Evolutionary conservation across 2,113 vertebrate species (phyloP).

Genomic region (Notechis scutatus): DNA sequence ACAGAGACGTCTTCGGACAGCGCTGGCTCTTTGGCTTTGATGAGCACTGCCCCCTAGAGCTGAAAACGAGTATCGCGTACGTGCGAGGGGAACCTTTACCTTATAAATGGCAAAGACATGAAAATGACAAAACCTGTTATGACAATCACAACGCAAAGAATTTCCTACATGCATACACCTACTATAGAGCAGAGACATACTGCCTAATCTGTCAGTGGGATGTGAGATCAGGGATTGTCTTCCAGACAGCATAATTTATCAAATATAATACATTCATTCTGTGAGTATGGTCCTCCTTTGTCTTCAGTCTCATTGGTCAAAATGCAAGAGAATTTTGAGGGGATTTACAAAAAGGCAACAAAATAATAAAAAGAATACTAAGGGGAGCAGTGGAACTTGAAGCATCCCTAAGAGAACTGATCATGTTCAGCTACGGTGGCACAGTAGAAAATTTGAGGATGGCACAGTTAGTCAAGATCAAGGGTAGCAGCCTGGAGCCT

Average conservation of each 20-base stretch:
- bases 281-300: not conserved
- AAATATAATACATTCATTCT: not conserved
- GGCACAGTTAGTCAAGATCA: too few relatives aligned
- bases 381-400: too few relatives aligned
- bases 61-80: too few relatives aligned
- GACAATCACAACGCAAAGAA: not conserved
- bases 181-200: not conserved
- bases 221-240: not conserved
- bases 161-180: not conserved
- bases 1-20: too few relatives aligned
- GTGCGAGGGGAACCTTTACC: too few relatives aligned
- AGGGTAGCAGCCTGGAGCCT: too few relatives aligned
- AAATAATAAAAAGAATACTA: too few relatives aligned
- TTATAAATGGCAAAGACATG: not conserved
- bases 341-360: too few relatives aligned
- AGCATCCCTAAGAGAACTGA: too few relatives aligned
- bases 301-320: not conserved
- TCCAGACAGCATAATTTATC: not conserved
- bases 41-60: too few relatives aligned
- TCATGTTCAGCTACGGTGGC: too few relatives aligned
- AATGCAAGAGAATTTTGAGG: not conserved
- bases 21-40: too few relatives aligned
- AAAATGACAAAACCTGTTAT: not conserved
- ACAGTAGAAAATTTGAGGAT: not conserved
- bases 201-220: not conserved